Conservation (phyloP, 2,888 invertebrate species). For the Pristionchus exspectatus region DNA sequence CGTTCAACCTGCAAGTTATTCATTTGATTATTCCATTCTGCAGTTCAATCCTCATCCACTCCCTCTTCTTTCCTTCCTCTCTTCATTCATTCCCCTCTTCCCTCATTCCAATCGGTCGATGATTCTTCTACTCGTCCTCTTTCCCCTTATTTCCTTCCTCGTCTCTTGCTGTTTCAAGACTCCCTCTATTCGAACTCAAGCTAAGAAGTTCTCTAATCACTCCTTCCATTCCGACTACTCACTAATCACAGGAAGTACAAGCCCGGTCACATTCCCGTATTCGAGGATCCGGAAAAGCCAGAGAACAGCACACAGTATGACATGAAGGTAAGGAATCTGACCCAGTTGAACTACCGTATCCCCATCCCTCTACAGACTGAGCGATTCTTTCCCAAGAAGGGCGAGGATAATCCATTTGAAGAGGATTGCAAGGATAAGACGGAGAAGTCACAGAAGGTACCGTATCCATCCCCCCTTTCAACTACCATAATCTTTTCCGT, state of each 20-base stretch:
- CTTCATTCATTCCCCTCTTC: background rate
- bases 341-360: conserved; percentile 14
- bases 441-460: conserved; percentile 21
- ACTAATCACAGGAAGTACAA: conserved; percentile 43
- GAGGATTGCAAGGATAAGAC: conserved; percentile 39
- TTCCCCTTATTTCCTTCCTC: background rate
- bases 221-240: background rate
- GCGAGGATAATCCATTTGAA: conserved; percentile 39
- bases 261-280: conserved; percentile 52
- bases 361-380: background rate
- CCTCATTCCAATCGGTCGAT: background rate
- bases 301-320: conserved; percentile 53
- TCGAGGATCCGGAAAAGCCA: conserved; percentile 47
- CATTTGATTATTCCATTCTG: background rate
- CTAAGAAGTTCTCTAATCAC: background rate
- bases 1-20: conserved; percentile 65
- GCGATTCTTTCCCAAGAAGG: conserved; percentile 50
- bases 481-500: background rate
- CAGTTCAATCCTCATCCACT: background rate
- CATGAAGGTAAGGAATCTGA: conserved; percentile 20
- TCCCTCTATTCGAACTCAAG: conserved; percentile 35
- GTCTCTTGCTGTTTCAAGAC: conserved; percentile 38
- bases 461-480: background rate
- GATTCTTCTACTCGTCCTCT: background rate
- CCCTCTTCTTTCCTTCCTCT: background rate